These are phyloP conservation scores for Cordilura impudica DNA, from an alignment of 2,888 invertebrate genomes.

Conservation along the genomic window DNA sequence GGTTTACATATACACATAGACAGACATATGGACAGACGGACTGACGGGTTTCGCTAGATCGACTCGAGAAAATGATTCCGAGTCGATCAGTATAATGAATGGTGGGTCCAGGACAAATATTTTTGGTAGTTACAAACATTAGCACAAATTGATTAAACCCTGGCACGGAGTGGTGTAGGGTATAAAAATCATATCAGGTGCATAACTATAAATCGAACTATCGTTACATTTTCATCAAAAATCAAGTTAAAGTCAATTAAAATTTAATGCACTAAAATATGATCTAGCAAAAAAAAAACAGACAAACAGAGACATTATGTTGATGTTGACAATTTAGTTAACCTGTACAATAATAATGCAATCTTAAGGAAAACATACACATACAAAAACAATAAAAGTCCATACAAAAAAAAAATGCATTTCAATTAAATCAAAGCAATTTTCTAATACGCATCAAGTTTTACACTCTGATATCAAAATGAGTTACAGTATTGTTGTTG, in stretches of 20 bases:
- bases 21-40: too few relatives aligned
- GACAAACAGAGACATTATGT: constrained; percentile 18
- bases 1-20: too few relatives aligned
- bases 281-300: too few relatives aligned
- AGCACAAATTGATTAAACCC: too few relatives aligned
- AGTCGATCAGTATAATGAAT: too few relatives aligned
- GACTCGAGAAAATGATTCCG: too few relatives aligned
- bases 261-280: constrained; percentile 33
- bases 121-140: too few relatives aligned
- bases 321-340: constrained; percentile 39
- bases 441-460: constrained; percentile 46
- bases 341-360: constrained; percentile 9
- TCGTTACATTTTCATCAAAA: constrained; percentile 7
- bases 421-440: constrained; percentile 16
- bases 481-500: constrained; percentile 15
- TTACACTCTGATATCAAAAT: constrained; percentile 36
- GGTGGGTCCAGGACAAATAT: too few relatives aligned
- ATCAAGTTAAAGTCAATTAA: constrained; percentile 54
- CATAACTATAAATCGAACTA: background rate
- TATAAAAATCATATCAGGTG: constrained; percentile 38
- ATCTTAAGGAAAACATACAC: constrained; percentile 12
- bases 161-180: too few relatives aligned
- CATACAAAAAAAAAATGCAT: constrained; percentile 1
- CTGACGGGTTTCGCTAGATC: too few relatives aligned
- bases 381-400: constrained; percentile 22